Percentiles rank a stretch among this genome's conserved stretches.
Conservation (phyloP, 2,888 invertebrate species). For the Amiota mariae region DNA sequence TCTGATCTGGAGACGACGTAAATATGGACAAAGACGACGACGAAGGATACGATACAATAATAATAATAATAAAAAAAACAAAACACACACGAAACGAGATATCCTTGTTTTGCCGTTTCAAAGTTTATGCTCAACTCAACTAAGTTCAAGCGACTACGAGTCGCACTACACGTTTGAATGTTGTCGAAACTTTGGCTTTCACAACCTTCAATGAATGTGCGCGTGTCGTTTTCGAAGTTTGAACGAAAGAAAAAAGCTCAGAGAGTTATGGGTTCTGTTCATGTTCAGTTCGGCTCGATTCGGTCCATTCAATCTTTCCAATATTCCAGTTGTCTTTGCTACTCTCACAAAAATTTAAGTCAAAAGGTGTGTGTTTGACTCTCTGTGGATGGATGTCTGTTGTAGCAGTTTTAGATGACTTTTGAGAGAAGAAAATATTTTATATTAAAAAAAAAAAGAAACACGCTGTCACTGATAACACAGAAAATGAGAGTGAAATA, state of each 20-base stretch:
- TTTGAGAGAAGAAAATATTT: not conserved
- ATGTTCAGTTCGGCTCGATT: too few relatives aligned
- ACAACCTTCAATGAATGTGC: not conserved
- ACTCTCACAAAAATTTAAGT: too few relatives aligned
- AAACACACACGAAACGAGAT: conserved; percentile 20
- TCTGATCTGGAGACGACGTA: not conserved
- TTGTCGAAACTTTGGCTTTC: not conserved
- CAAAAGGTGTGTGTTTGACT: conserved; percentile 15
- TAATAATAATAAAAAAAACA: too few relatives aligned
- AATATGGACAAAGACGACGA: too few relatives aligned
- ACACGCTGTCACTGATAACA: conserved; percentile 13
- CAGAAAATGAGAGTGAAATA: not conserved
- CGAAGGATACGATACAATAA: too few relatives aligned
- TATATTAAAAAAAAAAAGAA: not conserved
- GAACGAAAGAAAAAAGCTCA: conserved; percentile 33
- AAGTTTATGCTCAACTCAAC: not conserved
- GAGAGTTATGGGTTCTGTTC: conserved; percentile 15
- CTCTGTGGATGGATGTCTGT: too few relatives aligned
- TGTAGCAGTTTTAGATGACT: not conserved
- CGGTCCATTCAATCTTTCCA: not conserved
- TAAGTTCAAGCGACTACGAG: too few relatives aligned
- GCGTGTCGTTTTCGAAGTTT: conserved; percentile 41
- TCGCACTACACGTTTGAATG: not conserved
- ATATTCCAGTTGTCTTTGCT: not conserved
- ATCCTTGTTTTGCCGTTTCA: conserved; percentile 9